Evolutionary conservation across 2,113 vertebrate genomes (phyloP).

Genomic region (Mobula birostris): DNA sequence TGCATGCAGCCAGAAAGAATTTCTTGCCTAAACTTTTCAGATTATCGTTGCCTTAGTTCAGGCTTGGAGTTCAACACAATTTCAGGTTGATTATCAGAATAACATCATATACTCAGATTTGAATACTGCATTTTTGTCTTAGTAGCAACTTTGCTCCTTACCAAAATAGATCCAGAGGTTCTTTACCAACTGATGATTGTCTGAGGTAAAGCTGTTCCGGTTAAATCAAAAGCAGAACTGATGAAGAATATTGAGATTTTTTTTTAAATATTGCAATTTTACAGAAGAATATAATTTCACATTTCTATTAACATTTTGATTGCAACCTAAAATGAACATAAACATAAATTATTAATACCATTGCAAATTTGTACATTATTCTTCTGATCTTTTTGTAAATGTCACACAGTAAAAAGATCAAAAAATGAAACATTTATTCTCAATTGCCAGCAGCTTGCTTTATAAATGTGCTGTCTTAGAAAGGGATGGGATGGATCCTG

Average conservation of each 20-base stretch:
- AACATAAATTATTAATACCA: constrained; percentile 1
- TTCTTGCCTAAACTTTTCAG: neutral
- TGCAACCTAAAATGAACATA: neutral
- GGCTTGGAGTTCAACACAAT: neutral
- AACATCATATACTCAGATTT: neutral
- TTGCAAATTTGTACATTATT: neutral
- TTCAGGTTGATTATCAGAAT: neutral
- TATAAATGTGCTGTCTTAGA: neutral
- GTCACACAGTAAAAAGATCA: neutral
- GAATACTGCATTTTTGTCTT: neutral
- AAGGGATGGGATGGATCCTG: no score
- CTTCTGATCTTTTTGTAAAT: constrained; percentile 21
- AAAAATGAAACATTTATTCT: neutral
- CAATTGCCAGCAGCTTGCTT: neutral
- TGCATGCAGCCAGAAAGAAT: no score
- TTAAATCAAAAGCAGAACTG: neutral
- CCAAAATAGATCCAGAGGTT: neutral
- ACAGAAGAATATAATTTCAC: neutral
- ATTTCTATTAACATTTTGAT: constrained; percentile 4
- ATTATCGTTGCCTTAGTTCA: neutral
- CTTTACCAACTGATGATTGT: neutral
- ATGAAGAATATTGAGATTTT: neutral
- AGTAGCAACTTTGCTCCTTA: neutral
- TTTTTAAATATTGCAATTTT: neutral
- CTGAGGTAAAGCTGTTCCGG: neutral